phyloP scores from a whole-genome alignment of 1,140 invertebrate species.

The Orussus abietinus region DNA sequence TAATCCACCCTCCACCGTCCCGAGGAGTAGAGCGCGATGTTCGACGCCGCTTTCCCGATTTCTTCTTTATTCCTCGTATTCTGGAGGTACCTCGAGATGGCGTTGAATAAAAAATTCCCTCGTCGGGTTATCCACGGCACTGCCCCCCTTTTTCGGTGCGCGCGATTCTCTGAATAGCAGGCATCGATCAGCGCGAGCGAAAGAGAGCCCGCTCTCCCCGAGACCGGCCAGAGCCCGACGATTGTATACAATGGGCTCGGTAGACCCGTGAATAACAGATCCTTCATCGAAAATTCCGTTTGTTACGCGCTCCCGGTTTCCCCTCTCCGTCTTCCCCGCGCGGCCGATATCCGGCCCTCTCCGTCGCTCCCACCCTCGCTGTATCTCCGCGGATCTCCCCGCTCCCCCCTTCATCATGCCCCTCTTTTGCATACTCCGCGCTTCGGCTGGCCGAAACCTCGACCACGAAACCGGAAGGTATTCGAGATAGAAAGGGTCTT shows the following conservation, averaged over 20 bases:
- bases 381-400: slow-evolving; percentile 1
- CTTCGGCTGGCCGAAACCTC: too few species aligned
- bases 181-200: slow-evolving; percentile 26
- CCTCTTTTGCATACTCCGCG: slow-evolving; percentile 8
- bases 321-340: slow-evolving; percentile 8
- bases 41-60: too few species aligned
- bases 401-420: not conserved
- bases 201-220: slow-evolving; percentile 20
- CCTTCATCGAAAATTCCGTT: slow-evolving; percentile 45
- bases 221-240: slow-evolving; percentile 10
- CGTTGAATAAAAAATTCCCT: too few species aligned
- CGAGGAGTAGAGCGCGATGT: too few species aligned
- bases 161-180: too few species aligned
- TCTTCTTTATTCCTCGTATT: too few species aligned
- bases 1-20: too few species aligned
- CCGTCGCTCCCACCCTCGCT: slow-evolving; percentile 19
- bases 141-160: too few species aligned
- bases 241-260: slow-evolving; percentile 34
- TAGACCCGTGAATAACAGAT: slow-evolving; percentile 39
- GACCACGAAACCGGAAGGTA: too few species aligned
- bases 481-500: too few species aligned
- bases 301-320: slow-evolving; percentile 28
- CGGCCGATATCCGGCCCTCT: not conserved
- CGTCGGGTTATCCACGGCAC: too few species aligned
- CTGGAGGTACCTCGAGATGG: too few species aligned